Percentiles rank a stretch among this genome's conserved stretches.
These are phyloP conservation scores for Pycnomerus fuliginosus DNA, from an alignment of 2,888 invertebrate genomes.

Conservation along the genomic window DNA sequence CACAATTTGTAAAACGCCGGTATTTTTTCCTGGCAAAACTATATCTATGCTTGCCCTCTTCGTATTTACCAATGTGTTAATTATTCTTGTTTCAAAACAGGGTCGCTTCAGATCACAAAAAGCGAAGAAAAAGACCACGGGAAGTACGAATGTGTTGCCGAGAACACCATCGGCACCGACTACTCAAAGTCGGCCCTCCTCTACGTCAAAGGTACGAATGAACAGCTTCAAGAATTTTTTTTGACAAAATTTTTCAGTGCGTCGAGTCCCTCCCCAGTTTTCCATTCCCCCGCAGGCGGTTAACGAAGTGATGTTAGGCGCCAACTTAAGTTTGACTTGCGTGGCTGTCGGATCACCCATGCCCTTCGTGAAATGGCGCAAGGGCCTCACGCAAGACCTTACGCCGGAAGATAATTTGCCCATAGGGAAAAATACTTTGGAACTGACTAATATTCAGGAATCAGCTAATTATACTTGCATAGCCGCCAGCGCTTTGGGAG, in stretches of 20 bases:
- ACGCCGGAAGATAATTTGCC: slow-evolving; percentile 87
- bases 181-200: slow-evolving; percentile 87
- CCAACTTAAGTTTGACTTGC: slow-evolving; percentile 90
- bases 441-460: slow-evolving; percentile 82
- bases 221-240: slow-evolving; percentile 8
- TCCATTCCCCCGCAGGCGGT: slow-evolving; percentile 84
- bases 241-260: slow-evolving; percentile 63
- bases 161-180: slow-evolving; percentile 89
- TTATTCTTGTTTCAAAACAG: too few species aligned
- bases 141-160: slow-evolving; percentile 95
- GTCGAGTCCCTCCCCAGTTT: slow-evolving; percentile 94
- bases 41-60: too few species aligned
- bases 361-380: slow-evolving; percentile 94
- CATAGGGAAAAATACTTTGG: slow-evolving; percentile 82
- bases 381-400: slow-evolving; percentile 77
- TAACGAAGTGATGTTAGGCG: slow-evolving; percentile 89
- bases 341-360: slow-evolving; percentile 97
- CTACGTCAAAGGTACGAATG: slow-evolving; percentile 82
- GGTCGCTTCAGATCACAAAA: slow-evolving; percentile 84
- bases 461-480: slow-evolving; percentile 97
- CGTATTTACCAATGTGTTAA: too few species aligned
- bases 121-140: slow-evolving; percentile 92
- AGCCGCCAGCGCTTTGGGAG: slow-evolving; percentile 90
- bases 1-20: too few species aligned
- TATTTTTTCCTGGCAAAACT: too few species aligned